Conservation (phyloP, 2,113 vertebrate genomes). For the Halcyon malimbica region DNA sequence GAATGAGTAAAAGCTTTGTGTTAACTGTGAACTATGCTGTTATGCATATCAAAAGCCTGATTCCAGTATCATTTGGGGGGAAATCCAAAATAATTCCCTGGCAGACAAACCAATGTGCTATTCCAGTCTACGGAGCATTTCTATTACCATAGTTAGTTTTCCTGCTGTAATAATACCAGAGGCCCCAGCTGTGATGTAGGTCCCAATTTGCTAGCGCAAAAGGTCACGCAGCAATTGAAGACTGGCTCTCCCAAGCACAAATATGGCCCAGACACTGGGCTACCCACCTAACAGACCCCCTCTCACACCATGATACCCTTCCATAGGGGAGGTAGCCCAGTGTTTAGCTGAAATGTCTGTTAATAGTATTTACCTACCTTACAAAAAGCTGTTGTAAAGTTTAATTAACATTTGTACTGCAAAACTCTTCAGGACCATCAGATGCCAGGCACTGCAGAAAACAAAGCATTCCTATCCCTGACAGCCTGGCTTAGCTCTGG, state of each 20-base stretch:
- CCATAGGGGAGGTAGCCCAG: neutral
- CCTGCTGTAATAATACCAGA: neutral
- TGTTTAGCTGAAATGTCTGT: neutral
- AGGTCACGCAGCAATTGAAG: neutral
- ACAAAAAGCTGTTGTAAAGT: neutral
- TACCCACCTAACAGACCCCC: neutral
- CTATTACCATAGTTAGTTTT: neutral
- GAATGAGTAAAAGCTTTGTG: neutral
- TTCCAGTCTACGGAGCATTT: neutral
- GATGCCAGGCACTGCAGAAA: neutral
- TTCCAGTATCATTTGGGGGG: neutral
- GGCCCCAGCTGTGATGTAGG: neutral
- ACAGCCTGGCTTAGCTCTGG: neutral
- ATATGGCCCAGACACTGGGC: neutral
- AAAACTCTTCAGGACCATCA: neutral
- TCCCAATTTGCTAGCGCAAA: neutral
- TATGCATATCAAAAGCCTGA: neutral
- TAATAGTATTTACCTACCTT: neutral
- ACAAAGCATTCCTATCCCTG: neutral
- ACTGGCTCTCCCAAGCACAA: neutral
- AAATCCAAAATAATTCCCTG: neutral
- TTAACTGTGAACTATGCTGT: neutral
- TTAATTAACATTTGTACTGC: neutral
- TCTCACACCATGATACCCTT: neutral
- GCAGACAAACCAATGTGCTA: neutral